Conservation (phyloP, 1,140 invertebrate genomes). For the Acromyrmex echinatior region DNA sequence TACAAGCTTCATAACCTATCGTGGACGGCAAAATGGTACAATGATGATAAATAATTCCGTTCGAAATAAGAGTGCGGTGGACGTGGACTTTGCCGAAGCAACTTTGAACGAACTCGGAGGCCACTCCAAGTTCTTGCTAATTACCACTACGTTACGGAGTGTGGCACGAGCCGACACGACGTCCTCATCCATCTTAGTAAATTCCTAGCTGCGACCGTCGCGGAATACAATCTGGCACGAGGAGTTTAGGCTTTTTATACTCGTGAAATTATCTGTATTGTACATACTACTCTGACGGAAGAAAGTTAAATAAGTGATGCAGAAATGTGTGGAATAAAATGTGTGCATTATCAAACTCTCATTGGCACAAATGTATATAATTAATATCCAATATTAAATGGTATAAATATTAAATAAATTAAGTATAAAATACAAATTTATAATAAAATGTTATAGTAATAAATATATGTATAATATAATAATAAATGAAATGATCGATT, state of each 20-base stretch:
- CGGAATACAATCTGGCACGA: slow-evolving; percentile 35
- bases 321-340: not conserved
- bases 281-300: not conserved
- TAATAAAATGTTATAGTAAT: no score
- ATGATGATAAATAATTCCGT: slow-evolving; percentile 53
- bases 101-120: slow-evolving; percentile 42
- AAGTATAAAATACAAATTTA: slow-evolving; percentile 1
- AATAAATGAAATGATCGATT: no score
- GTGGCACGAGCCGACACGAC: slow-evolving; percentile 51
- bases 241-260: not conserved
- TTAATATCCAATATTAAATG: not conserved
- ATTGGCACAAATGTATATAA: not conserved
- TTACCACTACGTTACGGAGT: slow-evolving; percentile 51
- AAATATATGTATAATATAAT: no score
- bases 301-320: not conserved
- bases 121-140: slow-evolving; percentile 55
- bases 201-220: slow-evolving; percentile 60
- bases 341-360: not conserved
- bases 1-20: slow-evolving; percentile 12
- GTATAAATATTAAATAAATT: not conserved
- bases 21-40: slow-evolving; percentile 15
- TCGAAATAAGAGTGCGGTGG: slow-evolving; percentile 9
- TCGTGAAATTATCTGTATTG: not conserved
- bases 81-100: slow-evolving; percentile 18
- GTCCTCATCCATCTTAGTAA: slow-evolving; percentile 68